Base-by-base conservation (phyloP, 2,888 invertebrate genomes). In the Drosophila helvetica region DNA sequence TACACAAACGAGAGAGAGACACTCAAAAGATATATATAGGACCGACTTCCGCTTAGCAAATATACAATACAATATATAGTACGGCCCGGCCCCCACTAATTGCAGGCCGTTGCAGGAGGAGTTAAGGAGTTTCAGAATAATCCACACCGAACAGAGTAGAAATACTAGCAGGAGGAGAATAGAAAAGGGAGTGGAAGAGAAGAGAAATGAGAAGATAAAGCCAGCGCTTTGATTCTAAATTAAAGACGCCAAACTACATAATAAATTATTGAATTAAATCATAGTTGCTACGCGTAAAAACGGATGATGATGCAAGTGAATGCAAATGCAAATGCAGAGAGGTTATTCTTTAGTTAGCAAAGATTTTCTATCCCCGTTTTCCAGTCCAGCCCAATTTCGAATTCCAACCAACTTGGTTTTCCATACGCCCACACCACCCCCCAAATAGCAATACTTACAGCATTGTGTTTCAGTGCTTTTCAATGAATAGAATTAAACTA, bases 41-140 rank as follows among this genome's bases (percentile, higher is more conserved):
- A 70, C 66, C 57, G 80, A 78, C 65, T 84, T 86, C 86, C 85
- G 79, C 85, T 77, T 88, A 88, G 84, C 78, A 83, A 88, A 74
- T 75, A 66, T 65, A 68, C 55, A 57, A 67, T 22, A 50, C 55
- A 57, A 67, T 22, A 50, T 69, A 80, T 73, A 75, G 79, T 38
- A 7, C 38, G 38, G 38, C 48, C 79, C n/a, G n/a, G n/a, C n/a
- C 83, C 55, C 64, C 45, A 77, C 69, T 72, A 81, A 50, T 69
- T 77, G 70, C 79, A 79, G 81, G 55, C 52, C 55, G 38, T n/a
- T 38, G 15, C 38, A 64, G 56, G 56, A 47, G 27, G n/a, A 46
- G 15, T 27, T 56, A 22, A 51, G 51, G 46, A 63, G 65, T 48
- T 68, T 71, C 51, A 64, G 22, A 74, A 59, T 53, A 57, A 46